Evolutionary conservation across 1,140 invertebrate species (phyloP).

Genomic region (Pectinophora gossypiella): DNA sequence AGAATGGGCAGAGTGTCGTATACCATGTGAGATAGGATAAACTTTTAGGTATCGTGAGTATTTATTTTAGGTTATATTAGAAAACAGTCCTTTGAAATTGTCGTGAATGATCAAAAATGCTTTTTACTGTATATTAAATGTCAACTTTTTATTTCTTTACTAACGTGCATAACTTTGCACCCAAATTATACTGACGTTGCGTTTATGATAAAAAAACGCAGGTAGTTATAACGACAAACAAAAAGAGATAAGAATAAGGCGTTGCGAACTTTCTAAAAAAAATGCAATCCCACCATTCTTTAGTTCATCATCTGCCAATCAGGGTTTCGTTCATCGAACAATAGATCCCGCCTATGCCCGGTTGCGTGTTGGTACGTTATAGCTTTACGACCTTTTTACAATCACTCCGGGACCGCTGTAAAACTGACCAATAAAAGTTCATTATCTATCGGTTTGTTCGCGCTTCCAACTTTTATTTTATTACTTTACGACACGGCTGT

Average conservation of each 20-base stretch:
- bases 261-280: background rate
- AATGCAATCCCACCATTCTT: background rate
- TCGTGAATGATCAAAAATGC: too few species aligned
- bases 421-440: constrained; percentile 73
- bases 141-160: too few species aligned
- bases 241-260: background rate
- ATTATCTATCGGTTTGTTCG: constrained; percentile 70
- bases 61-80: too few species aligned
- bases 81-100: too few species aligned
- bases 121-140: too few species aligned
- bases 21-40: too few species aligned
- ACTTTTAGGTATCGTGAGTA: too few species aligned
- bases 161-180: too few species aligned
- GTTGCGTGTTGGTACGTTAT: background rate
- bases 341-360: background rate
- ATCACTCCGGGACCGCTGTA: constrained; percentile 53
- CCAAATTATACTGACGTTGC: too few species aligned
- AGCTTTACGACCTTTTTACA: constrained; percentile 24
- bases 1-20: background rate
- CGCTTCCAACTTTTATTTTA: constrained; percentile 70
- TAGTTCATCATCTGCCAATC: background rate
- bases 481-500: constrained; percentile 53
- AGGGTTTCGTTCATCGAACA: background rate
- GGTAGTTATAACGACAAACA: too few species aligned
- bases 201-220: too few species aligned